Conservation (phyloP, 2,888 invertebrate genomes). For the Busseola fusca region DNA sequence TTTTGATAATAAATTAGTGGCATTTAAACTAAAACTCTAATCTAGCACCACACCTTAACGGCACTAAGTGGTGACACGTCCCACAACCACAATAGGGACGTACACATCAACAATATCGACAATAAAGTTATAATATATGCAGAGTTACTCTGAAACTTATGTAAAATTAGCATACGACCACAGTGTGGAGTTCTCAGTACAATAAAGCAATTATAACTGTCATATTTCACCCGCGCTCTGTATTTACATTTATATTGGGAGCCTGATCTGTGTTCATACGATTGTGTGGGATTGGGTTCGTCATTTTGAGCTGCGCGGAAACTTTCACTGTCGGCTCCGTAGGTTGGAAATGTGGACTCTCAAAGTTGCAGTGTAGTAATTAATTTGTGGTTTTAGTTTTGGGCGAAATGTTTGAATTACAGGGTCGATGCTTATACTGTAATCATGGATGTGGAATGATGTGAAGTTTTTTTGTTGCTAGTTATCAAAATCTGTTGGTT, state of each 20-base stretch:
- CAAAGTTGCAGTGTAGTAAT: slow-evolving; percentile 1
- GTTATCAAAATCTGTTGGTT: too few relatives aligned
- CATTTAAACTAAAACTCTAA: background rate
- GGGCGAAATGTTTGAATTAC: background rate
- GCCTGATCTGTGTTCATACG: slow-evolving; percentile 48
- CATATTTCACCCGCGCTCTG: slow-evolving; percentile 83
- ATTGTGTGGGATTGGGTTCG: slow-evolving; percentile 46
- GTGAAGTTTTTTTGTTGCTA: too few relatives aligned
- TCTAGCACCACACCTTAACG: background rate
- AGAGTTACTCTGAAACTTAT: slow-evolving; percentile 60
- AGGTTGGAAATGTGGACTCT: background rate
- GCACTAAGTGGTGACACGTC: slow-evolving; percentile 41
- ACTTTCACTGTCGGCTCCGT: slow-evolving; percentile 37
- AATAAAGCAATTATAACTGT: slow-evolving; percentile 89
- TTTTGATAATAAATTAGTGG: background rate
- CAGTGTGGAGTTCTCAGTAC: slow-evolving; percentile 75
- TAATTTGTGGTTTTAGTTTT: slow-evolving; percentile 9
- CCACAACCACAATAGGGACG: slow-evolving; percentile 40
- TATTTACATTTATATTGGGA: slow-evolving; percentile 89
- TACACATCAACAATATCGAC: slow-evolving; percentile 30
- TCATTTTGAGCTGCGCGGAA: slow-evolving; percentile 55
- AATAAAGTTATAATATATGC: slow-evolving; percentile 58
- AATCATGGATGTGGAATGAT: too few relatives aligned
- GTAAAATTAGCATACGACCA: slow-evolving; percentile 76
- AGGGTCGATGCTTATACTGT: background rate